Evolutionary conservation across 2,113 vertebrate species (phyloP).

Genomic region (Anolis sagrei): DNA sequence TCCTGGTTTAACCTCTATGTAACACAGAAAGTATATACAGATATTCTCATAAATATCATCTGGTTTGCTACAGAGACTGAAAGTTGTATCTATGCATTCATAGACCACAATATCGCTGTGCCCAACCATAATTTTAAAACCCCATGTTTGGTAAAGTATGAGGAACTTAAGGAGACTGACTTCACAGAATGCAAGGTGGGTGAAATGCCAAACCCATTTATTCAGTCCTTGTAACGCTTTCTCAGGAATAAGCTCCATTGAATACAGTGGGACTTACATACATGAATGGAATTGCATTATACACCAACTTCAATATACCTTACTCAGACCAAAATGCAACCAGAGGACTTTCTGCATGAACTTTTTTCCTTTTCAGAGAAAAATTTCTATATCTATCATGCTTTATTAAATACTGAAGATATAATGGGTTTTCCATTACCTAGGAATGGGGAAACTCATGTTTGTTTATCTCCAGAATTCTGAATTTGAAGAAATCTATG

Average conservation of each 20-base stretch:
- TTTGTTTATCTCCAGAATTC: too few species aligned
- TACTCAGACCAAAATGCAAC: background rate
- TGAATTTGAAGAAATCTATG: too few species aligned
- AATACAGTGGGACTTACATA: background rate
- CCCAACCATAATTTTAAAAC: background rate
- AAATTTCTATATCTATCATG: background rate
- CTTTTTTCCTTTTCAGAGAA: background rate
- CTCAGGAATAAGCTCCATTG: background rate
- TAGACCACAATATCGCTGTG: background rate
- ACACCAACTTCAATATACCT: background rate
- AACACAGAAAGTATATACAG: background rate
- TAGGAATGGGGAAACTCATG: too few species aligned
- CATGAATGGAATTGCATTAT: background rate
- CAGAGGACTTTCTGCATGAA: too few species aligned
- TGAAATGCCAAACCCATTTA: too few species aligned
- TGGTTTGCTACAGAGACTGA: slow-evolving; percentile 3
- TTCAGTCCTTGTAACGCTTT: background rate
- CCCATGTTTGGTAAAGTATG: background rate
- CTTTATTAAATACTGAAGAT: background rate
- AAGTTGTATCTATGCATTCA: slow-evolving; percentile 1
- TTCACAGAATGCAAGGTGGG: background rate
- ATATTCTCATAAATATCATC: slow-evolving; percentile 12
- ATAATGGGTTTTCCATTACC: too few species aligned
- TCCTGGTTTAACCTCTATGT: slow-evolving; percentile 19
- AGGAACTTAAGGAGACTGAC: background rate